phyloP scores from a whole-genome alignment of 2,888 invertebrate genomes.

The Drosophila nr. fundita region DNA sequence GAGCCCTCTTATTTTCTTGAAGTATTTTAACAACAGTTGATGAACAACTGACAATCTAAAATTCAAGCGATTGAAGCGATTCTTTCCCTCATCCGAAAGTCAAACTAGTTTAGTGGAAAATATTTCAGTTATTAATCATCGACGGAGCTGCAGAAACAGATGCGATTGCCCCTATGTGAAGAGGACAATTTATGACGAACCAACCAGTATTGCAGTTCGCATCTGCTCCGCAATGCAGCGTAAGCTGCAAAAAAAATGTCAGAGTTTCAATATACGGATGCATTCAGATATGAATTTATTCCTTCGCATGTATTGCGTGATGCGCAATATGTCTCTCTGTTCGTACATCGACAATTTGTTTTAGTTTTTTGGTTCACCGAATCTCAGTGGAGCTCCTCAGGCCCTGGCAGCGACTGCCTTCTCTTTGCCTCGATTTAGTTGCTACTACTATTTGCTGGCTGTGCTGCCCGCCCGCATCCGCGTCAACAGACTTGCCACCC shows the following conservation, averaged over 20 bases:
- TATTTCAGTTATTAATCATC: conserved; percentile 10
- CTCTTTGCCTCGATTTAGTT: conserved; percentile 63
- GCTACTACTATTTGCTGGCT: conserved; percentile 54
- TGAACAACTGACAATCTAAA: neutral
- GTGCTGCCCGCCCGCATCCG: conserved; percentile 4
- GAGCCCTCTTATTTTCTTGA: neutral
- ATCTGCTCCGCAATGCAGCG: neutral
- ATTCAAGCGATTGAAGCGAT: neutral
- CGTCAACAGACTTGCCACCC: neutral
- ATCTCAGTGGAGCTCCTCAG: conserved; percentile 18
- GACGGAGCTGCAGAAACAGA: neutral
- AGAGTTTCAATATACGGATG: conserved; percentile 12
- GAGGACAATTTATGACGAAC: conserved; percentile 35
- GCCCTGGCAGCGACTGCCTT: conserved; percentile 9
- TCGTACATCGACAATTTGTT: conserved; percentile 21
- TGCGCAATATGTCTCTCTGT: neutral
- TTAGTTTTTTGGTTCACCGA: conserved; percentile 20
- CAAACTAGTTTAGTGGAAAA: conserved; percentile 10
- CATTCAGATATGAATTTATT: conserved; percentile 15
- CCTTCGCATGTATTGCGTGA: neutral
- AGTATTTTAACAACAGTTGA: neutral
- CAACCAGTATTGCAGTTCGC: conserved; percentile 11
- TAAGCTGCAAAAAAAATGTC: neutral
- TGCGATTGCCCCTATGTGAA: neutral
- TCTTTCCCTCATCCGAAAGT: neutral